Evolutionary conservation across 1,140 invertebrate species (phyloP), one percentile per base, ranked within the genome.

Genomic region (Nebria ingens): DNA sequence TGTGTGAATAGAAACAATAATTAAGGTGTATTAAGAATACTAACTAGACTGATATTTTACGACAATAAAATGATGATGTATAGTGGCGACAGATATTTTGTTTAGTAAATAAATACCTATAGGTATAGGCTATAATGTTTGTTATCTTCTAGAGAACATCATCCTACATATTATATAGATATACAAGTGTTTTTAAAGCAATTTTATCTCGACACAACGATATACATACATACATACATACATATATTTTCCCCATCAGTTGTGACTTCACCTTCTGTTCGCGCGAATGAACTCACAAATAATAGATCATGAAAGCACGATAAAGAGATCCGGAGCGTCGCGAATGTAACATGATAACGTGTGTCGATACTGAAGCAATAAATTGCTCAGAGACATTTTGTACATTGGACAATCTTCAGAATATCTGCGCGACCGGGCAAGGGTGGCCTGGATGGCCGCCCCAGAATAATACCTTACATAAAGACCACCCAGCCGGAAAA

Each of bases 211-310:
- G n/a, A n/a, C n/a, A n/a, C n/a, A n/a, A n/a, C n/a, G n/a, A n/a
- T n/a, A n/a, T n/a, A n/a, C n/a, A n/a, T n/a, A n/a, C n/a, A n/a
- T n/a, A n/a, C n/a, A n/a, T n/a, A n/a, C n/a, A n/a, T n/a, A 29
- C 25, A 6, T 4, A 29, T 29, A 29, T 29, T 29, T 29, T 29
- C 25, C 13, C 25, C 13, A 29, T 6, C 25, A 29, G 25, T 17
- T 12, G 15, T 11, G 40, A 11, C 9, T 45, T 6, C 15, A 45
- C 25, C 25, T 34, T n/a, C n/a, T n/a, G 25, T n/a, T 34, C 25
- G n/a, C 25, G n/a, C 6, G 17, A 45, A 45, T 45, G 40, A 45
- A 45, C 6, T 45, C 40, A 45, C 40, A 45, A 45, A 45, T 45
- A 45, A 45, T 45, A 45, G 40, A 45, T 45, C 40, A 45, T 45